Conservation (phyloP, 2,113 vertebrate species). For the Bufo gargarizans region DNA sequence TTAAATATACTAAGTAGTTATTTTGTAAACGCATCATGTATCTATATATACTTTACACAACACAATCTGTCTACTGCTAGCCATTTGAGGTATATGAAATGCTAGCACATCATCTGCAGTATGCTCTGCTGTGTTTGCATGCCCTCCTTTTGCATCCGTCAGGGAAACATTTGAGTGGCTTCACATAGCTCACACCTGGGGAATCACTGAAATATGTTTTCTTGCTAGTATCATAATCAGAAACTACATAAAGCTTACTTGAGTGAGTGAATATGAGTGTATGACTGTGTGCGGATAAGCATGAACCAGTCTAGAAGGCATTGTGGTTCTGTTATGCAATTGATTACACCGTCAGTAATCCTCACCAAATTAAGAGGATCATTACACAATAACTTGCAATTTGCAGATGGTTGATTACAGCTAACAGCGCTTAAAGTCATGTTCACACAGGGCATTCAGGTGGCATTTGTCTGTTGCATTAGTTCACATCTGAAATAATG, state of each 20-base stretch:
- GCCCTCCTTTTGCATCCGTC: not conserved
- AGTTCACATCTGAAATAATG: not conserved
- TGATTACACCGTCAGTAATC: not conserved
- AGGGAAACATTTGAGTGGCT: not conserved
- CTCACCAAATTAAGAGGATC: not conserved
- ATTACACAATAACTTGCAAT: not conserved
- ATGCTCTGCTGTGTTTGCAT: not conserved
- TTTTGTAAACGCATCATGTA: too few species aligned
- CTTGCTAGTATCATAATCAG: not conserved
- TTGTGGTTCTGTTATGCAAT: not conserved
- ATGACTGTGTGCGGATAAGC: not conserved
- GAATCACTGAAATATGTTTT: not conserved
- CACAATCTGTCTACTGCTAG: not conserved
- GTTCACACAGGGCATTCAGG: not conserved
- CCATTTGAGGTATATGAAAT: not conserved
- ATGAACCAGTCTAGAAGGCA: not conserved
- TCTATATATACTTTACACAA: not conserved
- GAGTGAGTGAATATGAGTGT: not conserved
- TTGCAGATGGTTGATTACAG: not conserved
- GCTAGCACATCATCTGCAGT: not conserved
- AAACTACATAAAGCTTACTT: not conserved
- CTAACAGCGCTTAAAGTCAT: not conserved
- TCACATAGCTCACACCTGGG: not conserved
- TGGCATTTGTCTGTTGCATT: not conserved
- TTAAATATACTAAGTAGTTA: too few species aligned